Base-by-base conservation (phyloP, 2,113 vertebrate species). In the Chaenocephalus aceratus region DNA sequence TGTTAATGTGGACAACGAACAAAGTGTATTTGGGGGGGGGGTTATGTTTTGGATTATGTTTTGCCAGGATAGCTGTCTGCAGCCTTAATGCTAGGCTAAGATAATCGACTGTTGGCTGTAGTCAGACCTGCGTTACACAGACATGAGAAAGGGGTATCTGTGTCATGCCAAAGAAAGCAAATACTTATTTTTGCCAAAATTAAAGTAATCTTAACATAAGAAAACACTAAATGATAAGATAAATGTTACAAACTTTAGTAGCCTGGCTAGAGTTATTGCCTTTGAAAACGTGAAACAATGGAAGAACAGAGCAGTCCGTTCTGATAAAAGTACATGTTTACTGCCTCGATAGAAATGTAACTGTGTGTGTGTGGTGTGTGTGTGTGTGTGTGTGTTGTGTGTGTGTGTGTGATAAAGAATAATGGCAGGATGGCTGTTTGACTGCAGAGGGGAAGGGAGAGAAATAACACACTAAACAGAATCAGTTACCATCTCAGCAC, bases 401-500 rank as follows among this genome's bases (percentile, higher is more conserved):
- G 57, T 30, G 12, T 45, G 34, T 66, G 52, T 21, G 30, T 6
- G 52, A 44, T 60, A 69, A 80, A 63, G 75, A 49, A 89, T 72
- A 75, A 69, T 73, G 80, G 46, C 67, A 86, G 80, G 75, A 77
- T 75, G 79, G 66, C 77, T 21, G 72, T 72, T 65, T 41, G 67
- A 75, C 67, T 63, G 34, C 61, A 44, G 73, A 81, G 30, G 26
- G 70, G 72, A 80, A 84, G 46, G 54, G 68, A 4, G 26, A 79
- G 66, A 67, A 76, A 82, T 76, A 81, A 80, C 80, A 72, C 51
- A 67, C 52, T 41, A 61, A 78, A 49, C 57, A 63, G 41, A 75
- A 78, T 80, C 70, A 72, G 76, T 54, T 84, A 75, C 72, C 83
- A 73, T 73, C 48, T 86, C 88, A 86, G 83, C 90, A 84, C 75